These are phyloP conservation scores for Drosophila kuntzei DNA, from an alignment of 2,888 invertebrate genomes.

Conservation along the genomic window DNA sequence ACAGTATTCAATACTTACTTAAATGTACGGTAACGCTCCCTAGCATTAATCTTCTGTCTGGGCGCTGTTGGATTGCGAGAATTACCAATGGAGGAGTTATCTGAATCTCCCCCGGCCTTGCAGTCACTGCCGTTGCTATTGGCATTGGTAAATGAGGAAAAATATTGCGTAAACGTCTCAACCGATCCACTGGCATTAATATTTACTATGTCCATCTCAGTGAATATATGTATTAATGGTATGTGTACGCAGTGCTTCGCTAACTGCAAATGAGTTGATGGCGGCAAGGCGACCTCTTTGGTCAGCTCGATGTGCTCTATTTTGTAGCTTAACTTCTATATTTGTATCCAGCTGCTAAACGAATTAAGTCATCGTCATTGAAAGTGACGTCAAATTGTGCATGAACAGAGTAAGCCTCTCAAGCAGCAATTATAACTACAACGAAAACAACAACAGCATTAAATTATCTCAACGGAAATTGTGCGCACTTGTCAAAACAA, in stretches of 20 bases:
- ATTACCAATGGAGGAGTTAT: constrained; percentile 17
- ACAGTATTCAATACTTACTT: constrained; percentile 86
- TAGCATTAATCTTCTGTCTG: constrained; percentile 92
- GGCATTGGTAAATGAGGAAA: constrained; percentile 16
- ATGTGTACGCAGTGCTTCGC: constrained; percentile 8
- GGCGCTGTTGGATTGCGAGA: constrained; percentile 71
- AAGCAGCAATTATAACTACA: constrained; percentile 22
- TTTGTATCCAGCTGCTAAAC: constrained; percentile 78
- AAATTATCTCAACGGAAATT: constrained; percentile 38
- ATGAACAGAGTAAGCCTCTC: constrained; percentile 71
- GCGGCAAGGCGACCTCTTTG: constrained; percentile 20
- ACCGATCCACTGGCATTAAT: constrained; percentile 8
- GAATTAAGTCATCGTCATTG: constrained; percentile 85
- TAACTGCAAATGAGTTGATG: constrained; percentile 37
- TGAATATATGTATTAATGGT: not conserved
- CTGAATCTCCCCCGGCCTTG: constrained; percentile 26
- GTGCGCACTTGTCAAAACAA: constrained; percentile 73
- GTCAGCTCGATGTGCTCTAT: constrained; percentile 36
- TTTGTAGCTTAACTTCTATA: constrained; percentile 26
- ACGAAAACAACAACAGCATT: constrained; percentile 27
- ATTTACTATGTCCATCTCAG: not conserved
- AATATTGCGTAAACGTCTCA: constrained; percentile 26
- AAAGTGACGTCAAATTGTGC: constrained; percentile 84
- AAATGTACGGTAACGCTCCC: constrained; percentile 93
- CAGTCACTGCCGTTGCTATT: not conserved